phyloP scores from a whole-genome alignment of 2,888 invertebrate species.

The Caenorhabditis angaria region DNA sequence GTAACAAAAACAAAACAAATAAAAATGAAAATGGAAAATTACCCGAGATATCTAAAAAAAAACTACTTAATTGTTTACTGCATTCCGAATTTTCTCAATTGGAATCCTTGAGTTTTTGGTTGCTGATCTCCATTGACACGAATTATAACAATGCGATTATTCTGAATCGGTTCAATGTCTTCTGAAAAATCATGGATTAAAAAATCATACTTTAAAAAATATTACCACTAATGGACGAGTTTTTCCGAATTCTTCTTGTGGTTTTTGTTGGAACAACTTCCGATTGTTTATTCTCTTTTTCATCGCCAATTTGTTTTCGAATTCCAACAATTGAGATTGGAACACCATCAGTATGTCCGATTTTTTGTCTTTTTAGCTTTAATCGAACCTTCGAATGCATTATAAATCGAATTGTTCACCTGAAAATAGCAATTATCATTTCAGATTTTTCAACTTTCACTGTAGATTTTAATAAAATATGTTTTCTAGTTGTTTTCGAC shows the following conservation, averaged over 20 bases:
- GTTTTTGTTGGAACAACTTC: background rate
- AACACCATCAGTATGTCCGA: background rate
- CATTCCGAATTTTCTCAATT: conserved; percentile 47
- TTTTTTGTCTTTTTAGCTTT: conserved; percentile 21
- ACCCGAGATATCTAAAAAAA: background rate
- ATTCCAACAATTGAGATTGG: conserved; percentile 6
- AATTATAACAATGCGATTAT: conserved; percentile 18
- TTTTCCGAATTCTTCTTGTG: conserved; percentile 5
- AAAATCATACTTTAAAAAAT: too few species aligned
- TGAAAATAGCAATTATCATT: too few species aligned
- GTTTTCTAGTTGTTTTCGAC: too few species aligned
- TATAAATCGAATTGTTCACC: conserved; percentile 12
- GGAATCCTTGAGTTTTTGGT: conserved; percentile 40
- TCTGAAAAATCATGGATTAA: too few species aligned
- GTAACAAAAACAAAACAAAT: background rate
- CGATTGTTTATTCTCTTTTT: background rate
- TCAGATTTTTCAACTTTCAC: too few species aligned
- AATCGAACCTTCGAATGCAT: conserved; percentile 16
- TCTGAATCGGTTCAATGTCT: background rate
- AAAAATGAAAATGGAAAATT: background rate
- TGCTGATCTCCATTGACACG: conserved; percentile 13
- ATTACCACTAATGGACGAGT: background rate
- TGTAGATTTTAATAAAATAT: too few species aligned
- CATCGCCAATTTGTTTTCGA: background rate
- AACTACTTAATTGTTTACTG: conserved; percentile 26